phyloP scores from a whole-genome alignment of 2,888 invertebrate species.

The Phengaris alcon region DNA sequence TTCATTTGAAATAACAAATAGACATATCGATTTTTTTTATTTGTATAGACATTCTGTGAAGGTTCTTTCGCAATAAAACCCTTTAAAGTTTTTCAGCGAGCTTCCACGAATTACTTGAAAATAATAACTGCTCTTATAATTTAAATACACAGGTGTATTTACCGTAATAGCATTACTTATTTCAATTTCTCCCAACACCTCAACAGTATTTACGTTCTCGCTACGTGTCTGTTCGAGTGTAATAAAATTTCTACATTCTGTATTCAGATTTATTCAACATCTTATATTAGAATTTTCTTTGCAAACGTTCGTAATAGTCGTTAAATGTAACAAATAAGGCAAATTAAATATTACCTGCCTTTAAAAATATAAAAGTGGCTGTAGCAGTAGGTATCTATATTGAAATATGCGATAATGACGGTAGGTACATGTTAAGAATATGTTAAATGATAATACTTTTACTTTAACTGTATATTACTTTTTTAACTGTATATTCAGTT shows the following conservation, averaged over 20 bases:
- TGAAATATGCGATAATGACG: no score
- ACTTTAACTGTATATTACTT: no score
- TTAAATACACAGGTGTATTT: not conserved
- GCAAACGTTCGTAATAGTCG: not conserved
- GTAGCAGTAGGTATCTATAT: no score
- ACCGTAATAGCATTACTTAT: not conserved
- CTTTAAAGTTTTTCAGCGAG: not conserved
- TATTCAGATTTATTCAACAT: not conserved
- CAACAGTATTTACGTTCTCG: not conserved
- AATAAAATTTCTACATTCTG: conserved; percentile 3
- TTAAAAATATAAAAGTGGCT: no score
- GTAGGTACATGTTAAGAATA: no score
- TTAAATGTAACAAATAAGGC: not conserved
- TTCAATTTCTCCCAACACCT: not conserved
- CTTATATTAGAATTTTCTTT: not conserved
- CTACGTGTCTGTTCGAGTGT: not conserved
- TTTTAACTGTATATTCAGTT: no score
- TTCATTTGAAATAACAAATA: no score
- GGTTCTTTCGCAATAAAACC: not conserved
- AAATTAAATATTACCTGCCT: no score
- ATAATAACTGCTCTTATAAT: not conserved
- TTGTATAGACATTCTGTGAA: no score
- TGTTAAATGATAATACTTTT: no score
- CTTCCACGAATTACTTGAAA: not conserved
- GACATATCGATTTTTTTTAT: no score